These are phyloP conservation scores for Drosophila borborema DNA, from an alignment of 2,888 invertebrate genomes.

Conservation along the genomic window DNA sequence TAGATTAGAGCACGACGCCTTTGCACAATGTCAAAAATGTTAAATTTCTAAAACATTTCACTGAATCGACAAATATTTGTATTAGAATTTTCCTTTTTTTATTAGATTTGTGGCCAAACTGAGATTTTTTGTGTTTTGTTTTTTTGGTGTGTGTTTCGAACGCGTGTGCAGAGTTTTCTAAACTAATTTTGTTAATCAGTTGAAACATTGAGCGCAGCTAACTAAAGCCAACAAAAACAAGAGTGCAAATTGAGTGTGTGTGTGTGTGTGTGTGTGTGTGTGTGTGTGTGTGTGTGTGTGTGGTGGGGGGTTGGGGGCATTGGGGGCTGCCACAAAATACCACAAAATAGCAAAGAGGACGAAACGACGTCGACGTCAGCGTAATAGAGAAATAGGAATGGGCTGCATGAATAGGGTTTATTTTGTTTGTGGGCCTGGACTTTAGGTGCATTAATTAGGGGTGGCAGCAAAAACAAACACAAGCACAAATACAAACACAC, in stretches of 20 bases:
- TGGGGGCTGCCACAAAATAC: slow-evolving; percentile 24
- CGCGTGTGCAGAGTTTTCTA: slow-evolving; percentile 83
- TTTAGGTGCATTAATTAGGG: slow-evolving; percentile 57
- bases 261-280: too few relatives aligned
- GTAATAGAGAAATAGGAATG: slow-evolving; percentile 73
- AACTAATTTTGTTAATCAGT: slow-evolving; percentile 83
- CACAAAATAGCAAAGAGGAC: slow-evolving; percentile 49
- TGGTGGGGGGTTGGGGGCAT: too few relatives aligned
- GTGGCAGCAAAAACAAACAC: slow-evolving; percentile 52
- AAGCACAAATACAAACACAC: too few relatives aligned
- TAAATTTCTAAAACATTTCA: slow-evolving; percentile 27
- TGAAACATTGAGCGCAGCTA: slow-evolving; percentile 64
- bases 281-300: too few relatives aligned
- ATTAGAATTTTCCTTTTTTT: slow-evolving; percentile 24
- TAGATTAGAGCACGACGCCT: slow-evolving; percentile 1
- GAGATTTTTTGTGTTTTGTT: slow-evolving; percentile 37
- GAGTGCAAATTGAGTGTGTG: slow-evolving; percentile 10
- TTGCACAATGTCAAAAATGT: slow-evolving; percentile 31
- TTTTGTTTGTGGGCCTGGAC: slow-evolving; percentile 16
- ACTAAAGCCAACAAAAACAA: slow-evolving; percentile 66
- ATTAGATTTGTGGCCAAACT: slow-evolving; percentile 59
- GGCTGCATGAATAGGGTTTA: slow-evolving; percentile 27
- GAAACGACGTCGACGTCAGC: slow-evolving; percentile 74
- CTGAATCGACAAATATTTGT: slow-evolving; percentile 13
- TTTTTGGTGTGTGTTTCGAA: slow-evolving; percentile 79